Base-by-base conservation (phyloP, 2,113 vertebrate species). In the Alethe castanea region DNA sequence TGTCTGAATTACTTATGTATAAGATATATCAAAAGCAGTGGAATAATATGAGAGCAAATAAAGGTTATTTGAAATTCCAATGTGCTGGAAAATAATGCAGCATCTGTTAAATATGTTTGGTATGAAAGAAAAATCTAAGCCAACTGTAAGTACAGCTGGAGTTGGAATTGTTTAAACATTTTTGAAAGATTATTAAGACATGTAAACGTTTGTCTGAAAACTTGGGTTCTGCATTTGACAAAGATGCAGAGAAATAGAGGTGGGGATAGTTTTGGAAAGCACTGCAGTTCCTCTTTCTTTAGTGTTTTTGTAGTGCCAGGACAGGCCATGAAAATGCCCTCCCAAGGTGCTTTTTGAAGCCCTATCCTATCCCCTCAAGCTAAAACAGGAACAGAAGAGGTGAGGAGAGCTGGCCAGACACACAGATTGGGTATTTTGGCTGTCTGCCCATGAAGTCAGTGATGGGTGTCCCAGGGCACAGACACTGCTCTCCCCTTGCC, bases 381-480 rank as follows among this genome's bases (percentile, higher is more conserved):
- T 52, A 53, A 40, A 71, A 17, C 6, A 61, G 48, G 33, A 86
- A 19, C 5, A 16, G 53, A 76, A 74, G 25, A 82, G 25, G 5
- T 70, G 36, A 61, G 69, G 11, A 48, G n/a, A 57, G 40, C 23
- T 0, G 0, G 10, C 18, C 48, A 66, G 38, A 81, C 35, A 36
- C 19, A 45, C 6, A 7, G 25, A 40, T 31, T 28, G 40, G 18
- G 11, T 57, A 3, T 33, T 76, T 65, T 56, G n/a, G 8, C 54
- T 5, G 2, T 19, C 13, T 14, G 6, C 4, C 12, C 1, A 0
- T 7, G 40, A 31, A 28, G 35, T 1, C 0, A 0, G 17, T 2
- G 2, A 12, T 45, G 19, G 16, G n/a, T 12, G 12, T 38, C 66
- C 24, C 14, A 23, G 31, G 42, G 33, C 45, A 33, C 0, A 1